phyloP scores from a whole-genome alignment of 2,797 vertebrate species.

The Morelia viridis region DNA sequence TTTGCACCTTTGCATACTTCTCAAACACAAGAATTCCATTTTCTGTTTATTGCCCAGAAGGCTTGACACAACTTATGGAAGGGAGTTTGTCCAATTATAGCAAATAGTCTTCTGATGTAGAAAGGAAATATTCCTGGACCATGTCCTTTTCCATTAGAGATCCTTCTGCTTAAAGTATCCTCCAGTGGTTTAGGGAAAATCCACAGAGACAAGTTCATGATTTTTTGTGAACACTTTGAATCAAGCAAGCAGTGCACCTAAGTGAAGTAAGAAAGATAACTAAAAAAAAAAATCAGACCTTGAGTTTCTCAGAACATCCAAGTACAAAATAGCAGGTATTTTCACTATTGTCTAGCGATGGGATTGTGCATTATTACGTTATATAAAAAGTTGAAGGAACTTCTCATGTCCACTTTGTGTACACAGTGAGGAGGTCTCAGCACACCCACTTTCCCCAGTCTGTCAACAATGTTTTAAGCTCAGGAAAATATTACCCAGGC shows the following conservation, averaged over 20 bases:
- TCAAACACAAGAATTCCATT: constrained; percentile 33
- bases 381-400: constrained; percentile 54
- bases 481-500: constrained; percentile 59
- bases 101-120: constrained; percentile 19
- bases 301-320: constrained; percentile 63
- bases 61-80: constrained; percentile 16
- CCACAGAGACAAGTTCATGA: constrained; percentile 43
- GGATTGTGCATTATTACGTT: constrained; percentile 44
- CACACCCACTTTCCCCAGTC: constrained; percentile 62
- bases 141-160: constrained; percentile 36
- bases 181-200: constrained; percentile 26
- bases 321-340: constrained; percentile 60
- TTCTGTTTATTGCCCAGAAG: neutral
- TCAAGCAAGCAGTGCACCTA: constrained; percentile 35
- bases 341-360: constrained; percentile 64
- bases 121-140: constrained; percentile 40
- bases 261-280: constrained; percentile 50
- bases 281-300: constrained; percentile 51
- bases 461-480: constrained; percentile 66
- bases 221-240: constrained; percentile 16
- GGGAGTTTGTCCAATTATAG: constrained; percentile 6
- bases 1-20: constrained; percentile 1
- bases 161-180: constrained; percentile 46
- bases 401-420: constrained; percentile 64
- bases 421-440: constrained; percentile 65